phyloP scores from a whole-genome alignment of 2,888 invertebrate species.

The Acanthoscelides obtectus region DNA sequence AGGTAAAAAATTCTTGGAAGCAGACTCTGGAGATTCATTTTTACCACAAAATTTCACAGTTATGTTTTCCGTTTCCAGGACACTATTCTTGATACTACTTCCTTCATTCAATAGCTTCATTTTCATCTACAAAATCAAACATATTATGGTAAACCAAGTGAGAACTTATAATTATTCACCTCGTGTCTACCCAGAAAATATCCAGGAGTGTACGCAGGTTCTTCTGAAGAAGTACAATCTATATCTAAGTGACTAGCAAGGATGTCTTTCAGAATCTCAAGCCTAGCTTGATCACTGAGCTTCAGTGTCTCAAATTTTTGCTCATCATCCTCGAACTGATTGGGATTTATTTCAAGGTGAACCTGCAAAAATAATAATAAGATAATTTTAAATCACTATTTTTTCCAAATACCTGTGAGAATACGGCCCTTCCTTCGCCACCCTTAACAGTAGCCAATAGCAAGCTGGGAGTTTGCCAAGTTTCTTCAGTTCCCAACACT shows the following conservation, averaged over 20 bases:
- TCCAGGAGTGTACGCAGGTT: conserved; percentile 54
- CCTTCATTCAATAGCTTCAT: conserved; percentile 61
- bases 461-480: conserved; percentile 82
- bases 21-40: conserved; percentile 54
- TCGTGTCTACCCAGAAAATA: conserved; percentile 81
- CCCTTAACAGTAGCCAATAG: conserved; percentile 62
- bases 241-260: conserved; percentile 65
- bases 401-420: conserved; percentile 61
- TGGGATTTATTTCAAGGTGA: conserved; percentile 75
- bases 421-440: conserved; percentile 69
- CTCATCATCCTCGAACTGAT: conserved; percentile 60
- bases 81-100: conserved; percentile 43
- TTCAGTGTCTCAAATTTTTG: conserved; percentile 54
- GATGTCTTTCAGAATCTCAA: conserved; percentile 75
- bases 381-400: neutral
- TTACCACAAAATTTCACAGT: conserved; percentile 69
- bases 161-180: conserved; percentile 50
- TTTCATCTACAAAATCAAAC: conserved; percentile 56
- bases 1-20: conserved; percentile 61
- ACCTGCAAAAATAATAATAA: conserved; percentile 52
- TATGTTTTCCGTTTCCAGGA: conserved; percentile 55
- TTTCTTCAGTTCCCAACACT: conserved; percentile 77
- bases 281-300: conserved; percentile 63
- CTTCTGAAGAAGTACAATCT: conserved; percentile 50
- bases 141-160: neutral